Base-by-base conservation (phyloP, 2,888 invertebrate genomes). In the Resseliella maxima region DNA sequence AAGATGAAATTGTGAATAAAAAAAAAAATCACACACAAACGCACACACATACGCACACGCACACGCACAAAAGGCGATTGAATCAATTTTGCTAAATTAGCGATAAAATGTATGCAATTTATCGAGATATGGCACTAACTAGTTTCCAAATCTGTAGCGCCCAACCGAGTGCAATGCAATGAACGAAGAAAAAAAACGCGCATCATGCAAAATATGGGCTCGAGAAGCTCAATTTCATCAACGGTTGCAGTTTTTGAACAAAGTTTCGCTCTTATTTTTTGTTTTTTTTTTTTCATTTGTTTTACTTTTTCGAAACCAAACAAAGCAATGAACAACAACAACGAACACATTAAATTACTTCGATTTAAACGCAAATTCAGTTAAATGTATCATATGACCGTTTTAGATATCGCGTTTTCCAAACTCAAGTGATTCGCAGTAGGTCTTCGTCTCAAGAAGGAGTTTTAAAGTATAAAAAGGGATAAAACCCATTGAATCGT, bases 371-470 rank as follows among this genome's bases (percentile, higher is more conserved):
- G 72, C 72, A 72, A 72, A 72, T 72, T 72, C 31, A 15, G 72
- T 72, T 72, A 72, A 72, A 72, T 15, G 72, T 72, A 72, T 72
- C 72, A 18, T 72, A 72, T 72, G 31, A 72, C 72, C 31, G 72
- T 72, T 72, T 10, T 6, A 59, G 59, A 59, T 12, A 31, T 72
- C n/a, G 72, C 72, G 15, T 72, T 72, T 72, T 72, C 12, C 50
- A 59, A 72, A 72, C 72, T 72, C 1, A 72, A 59, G 31, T 31
- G 72, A 31, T 72, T 72, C 72, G 72, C 72, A 72, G 72, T 72
- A 72, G 72, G 72, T 72, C 72, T 72, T 72, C 72, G 72, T 72
- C 72, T 72, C 72, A 72, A 72, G 72, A 72, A 72, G 72, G 31
- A 72, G 72, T 72, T 50, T 72, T 31, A 31, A 72, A 8, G 24